Evolutionary conservation across 2,888 invertebrate species (phyloP).

Genomic region (Tetramorium bicarinatum): DNA sequence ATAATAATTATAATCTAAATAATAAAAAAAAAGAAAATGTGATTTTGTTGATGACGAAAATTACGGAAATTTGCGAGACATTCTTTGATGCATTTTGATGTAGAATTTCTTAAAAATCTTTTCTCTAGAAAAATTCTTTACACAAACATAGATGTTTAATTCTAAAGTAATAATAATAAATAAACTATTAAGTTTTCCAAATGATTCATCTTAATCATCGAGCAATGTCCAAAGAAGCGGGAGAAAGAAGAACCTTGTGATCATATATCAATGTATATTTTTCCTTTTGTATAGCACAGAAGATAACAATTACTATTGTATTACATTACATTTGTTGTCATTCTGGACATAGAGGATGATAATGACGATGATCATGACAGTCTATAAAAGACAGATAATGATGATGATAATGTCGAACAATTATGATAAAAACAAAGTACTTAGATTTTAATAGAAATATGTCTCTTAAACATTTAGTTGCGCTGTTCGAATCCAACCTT

Average conservation of each 20-base stretch:
- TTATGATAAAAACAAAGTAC: conserved; percentile 29
- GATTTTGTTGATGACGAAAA: neutral
- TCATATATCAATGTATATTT: conserved; percentile 65
- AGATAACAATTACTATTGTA: conserved; percentile 64
- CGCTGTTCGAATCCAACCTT: conserved; percentile 23
- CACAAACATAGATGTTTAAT: neutral
- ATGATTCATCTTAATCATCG: neutral
- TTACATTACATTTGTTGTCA: conserved; percentile 53
- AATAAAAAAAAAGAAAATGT: neutral
- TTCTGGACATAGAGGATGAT: conserved; percentile 54
- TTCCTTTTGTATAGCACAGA: conserved; percentile 59
- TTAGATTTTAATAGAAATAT: conserved; percentile 38
- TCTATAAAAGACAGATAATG: conserved; percentile 30
- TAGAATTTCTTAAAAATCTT: neutral
- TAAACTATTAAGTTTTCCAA: neutral
- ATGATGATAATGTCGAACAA: conserved; percentile 33
- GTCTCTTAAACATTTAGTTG: conserved; percentile 20
- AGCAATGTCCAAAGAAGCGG: neutral
- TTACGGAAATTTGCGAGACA: neutral
- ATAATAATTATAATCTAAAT: neutral
- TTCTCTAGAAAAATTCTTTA: too few species aligned
- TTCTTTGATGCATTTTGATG: neutral
- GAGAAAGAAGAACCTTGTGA: conserved; percentile 19
- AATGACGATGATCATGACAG: conserved; percentile 41
- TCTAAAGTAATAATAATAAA: neutral